Base-by-base conservation (phyloP, 1,140 invertebrate species). In the Drosophila funebris region DNA sequence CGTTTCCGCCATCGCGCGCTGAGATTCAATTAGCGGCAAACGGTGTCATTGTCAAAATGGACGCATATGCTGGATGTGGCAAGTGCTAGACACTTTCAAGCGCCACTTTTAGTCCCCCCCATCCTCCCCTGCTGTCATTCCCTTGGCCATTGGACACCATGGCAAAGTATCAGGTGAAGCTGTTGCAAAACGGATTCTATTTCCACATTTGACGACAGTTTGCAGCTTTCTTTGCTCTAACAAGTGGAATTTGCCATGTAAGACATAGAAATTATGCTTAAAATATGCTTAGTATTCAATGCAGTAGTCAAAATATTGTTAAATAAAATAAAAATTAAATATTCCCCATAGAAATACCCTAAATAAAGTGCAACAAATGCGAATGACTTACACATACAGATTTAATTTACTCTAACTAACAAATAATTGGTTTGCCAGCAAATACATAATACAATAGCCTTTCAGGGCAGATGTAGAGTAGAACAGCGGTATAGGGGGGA, bases 21-120 rank as follows among this genome's bases (percentile, higher is more conserved):
- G 68, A 87, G 82, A 85, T 85, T 85, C 82, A 85, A 85, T 85
- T 85, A 85, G 77, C 77, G 74, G 9, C 53, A 52, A 73, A 72
- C 54, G 53, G 37, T 33, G 69, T 31, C 63, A 73, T 73, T 67
- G 46, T 73, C 66, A 68, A 84, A 77, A 68, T 44, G 18, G 43
- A 48, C 54, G 61, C 68, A 66, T 31, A 57, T 66, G 43, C 36
- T 27, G 56, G 36, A 22, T 41, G 44, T 46, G 43, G 18, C 31
- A 31, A 48, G n/a, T 14, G 31, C 43, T 60, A 60, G 43, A 60
- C 41, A 60, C 43, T 13, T 33, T 60, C 52, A 54, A 54, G 52
- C 39, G 31, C 33, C 52, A 54, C 52, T 37, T 24, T 36, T 33
- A 54, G 14, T 18, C 14, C 48, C 0, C 8, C 5, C 44, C 24